Percentiles rank a stretch among this genome's conserved stretches.
Conservation (phyloP, 2,888 invertebrate genomes). For the Nomada ruficornis region DNA sequence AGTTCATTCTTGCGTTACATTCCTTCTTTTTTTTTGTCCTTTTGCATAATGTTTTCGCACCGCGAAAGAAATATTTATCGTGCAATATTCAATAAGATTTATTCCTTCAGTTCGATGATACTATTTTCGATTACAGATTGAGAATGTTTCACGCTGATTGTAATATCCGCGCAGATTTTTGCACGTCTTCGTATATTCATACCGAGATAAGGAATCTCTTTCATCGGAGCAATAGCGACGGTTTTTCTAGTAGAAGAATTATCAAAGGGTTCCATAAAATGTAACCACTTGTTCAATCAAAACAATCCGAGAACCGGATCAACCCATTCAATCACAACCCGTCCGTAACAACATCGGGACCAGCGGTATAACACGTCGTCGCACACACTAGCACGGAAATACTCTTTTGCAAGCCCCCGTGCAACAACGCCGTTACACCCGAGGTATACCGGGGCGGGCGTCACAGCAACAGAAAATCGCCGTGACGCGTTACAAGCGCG, state of each 20-base stretch:
- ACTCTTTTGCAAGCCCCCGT: constrained; percentile 2
- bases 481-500: constrained; percentile 22
- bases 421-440: background rate
- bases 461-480: constrained; percentile 12
- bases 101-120: too few species aligned
- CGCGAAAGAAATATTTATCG: too few species aligned
- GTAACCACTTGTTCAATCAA: background rate
- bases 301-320: constrained; percentile 10
- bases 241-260: background rate
- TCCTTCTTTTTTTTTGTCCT: too few species aligned
- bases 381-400: background rate
- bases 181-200: too few species aligned
- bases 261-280: background rate
- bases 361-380: constrained; percentile 3
- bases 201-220: too few species aligned
- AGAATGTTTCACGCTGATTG: too few species aligned
- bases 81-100: too few species aligned
- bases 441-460: background rate
- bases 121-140: too few species aligned
- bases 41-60: too few species aligned
- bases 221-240: too few species aligned
- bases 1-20: too few species aligned
- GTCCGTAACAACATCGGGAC: background rate
- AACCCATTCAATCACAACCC: constrained; percentile 18
- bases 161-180: too few species aligned